phyloP scores from a whole-genome alignment of 2,888 invertebrate species.

The Euproctis similis region DNA sequence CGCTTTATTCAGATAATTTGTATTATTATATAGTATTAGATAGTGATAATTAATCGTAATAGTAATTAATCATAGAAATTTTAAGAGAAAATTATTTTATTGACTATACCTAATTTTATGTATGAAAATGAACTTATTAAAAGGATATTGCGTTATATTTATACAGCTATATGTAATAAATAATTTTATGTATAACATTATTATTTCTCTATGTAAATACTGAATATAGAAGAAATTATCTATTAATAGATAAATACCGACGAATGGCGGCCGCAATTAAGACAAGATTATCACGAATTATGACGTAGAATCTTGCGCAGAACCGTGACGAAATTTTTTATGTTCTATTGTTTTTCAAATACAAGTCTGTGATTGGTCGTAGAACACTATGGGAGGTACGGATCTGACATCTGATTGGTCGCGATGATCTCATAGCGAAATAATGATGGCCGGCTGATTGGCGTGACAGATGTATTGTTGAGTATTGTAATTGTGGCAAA shows the following conservation, averaged over 20 bases:
- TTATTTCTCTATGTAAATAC: too few species aligned
- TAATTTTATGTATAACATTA: too few species aligned
- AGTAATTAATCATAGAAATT: too few species aligned
- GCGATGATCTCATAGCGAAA: constrained; percentile 58
- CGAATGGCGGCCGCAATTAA: constrained; percentile 22
- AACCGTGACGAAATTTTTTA: constrained; percentile 69
- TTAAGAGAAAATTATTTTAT: too few species aligned
- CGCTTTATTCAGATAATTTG: too few species aligned
- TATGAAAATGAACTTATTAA: too few species aligned
- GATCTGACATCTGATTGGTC: constrained; percentile 47
- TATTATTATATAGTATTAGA: too few species aligned
- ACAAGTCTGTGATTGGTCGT: constrained; percentile 44
- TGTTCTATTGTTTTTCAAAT: constrained; percentile 75
- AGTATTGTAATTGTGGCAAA: constrained; percentile 53
- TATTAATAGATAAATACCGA: constrained; percentile 16
- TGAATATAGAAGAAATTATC: too few species aligned
- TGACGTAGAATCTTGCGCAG: constrained; percentile 48
- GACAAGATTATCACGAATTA: constrained; percentile 45
- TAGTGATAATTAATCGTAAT: too few species aligned
- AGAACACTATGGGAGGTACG: constrained; percentile 48
- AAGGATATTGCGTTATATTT: too few species aligned
- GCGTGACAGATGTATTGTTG: constrained; percentile 60
- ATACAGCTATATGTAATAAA: too few species aligned
- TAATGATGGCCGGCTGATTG: constrained; percentile 63
- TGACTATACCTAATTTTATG: too few species aligned